Evolutionary conservation across 2,888 invertebrate species (phyloP), one percentile per base, ranked within the genome.

Genomic region (Crepidodera aurea): DNA sequence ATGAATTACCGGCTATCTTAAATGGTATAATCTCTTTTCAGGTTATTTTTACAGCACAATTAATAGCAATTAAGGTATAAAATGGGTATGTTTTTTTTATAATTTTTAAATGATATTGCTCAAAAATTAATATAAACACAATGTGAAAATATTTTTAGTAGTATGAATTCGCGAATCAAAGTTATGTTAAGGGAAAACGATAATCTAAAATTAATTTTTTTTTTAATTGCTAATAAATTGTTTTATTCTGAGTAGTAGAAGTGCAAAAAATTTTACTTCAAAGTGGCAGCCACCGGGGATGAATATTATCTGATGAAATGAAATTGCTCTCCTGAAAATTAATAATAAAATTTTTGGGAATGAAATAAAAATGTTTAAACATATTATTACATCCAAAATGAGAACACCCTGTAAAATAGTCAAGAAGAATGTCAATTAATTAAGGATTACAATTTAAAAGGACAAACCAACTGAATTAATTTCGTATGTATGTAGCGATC

Each of bases 381-480:
- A n/a, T n/a, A n/a, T n/a, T n/a, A n/a, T n/a, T n/a, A n/a, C n/a
- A n/a, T n/a, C 7, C 7, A 12, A 39, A 39, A 12, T 15, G 16
- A n/a, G 39, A 10, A 39, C 39, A 39, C 16, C 16, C 39, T 39
- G 16, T 39, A 16, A 12, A 39, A 39, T 39, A 39, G 13, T 12
- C 39, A 39, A 7, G 7, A 22, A 39, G 39, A 39, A 39, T 39
- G 39, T 39, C 16, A 39, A 39, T 39, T 39, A 16, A 16, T n/a
- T 16, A 39, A 16, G 6, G 13, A 42, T 16, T 42, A 18, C 8
- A 42, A 42, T 42, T 42, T 16, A 42, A 46, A 46, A 46, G n/a
- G n/a, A 27, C 46, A 13, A 46, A n/a, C 8, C n/a, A 46, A 27
- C 13, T 25, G 46, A 19, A 27, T 46, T 46, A 25, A 12, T 46